Percentiles rank a stretch among this genome's conserved stretches.
Conservation (phyloP, 2,113 vertebrate species). For the Xerus inauris region DNA sequence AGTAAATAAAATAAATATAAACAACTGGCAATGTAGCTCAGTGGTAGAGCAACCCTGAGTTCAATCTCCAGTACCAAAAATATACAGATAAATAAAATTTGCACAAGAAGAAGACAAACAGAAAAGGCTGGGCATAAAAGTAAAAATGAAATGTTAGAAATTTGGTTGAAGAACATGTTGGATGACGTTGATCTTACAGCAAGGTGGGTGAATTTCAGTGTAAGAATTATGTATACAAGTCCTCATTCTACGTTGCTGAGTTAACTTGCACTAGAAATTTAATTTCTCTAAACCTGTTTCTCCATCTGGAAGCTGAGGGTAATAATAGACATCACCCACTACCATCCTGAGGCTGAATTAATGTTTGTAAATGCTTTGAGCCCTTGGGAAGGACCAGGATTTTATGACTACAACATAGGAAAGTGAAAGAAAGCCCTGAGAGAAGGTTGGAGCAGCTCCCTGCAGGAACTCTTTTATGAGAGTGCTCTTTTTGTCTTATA, state of each 20-base stretch:
- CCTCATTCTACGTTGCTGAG: background rate
- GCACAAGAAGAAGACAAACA: background rate
- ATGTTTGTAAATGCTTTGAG: slow-evolving; percentile 45
- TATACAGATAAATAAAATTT: background rate
- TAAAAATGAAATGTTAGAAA: background rate
- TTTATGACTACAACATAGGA: slow-evolving; percentile 32
- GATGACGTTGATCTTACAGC: background rate
- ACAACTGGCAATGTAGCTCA: too few species aligned
- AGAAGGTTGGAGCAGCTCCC: background rate
- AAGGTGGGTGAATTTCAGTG: background rate
- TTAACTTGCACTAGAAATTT: slow-evolving; percentile 20
- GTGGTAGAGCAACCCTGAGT: too few species aligned
- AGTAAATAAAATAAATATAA: too few species aligned
- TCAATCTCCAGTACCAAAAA: too few species aligned
- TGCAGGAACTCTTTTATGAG: background rate
- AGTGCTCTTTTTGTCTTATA: slow-evolving; percentile 60
- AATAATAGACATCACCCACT: background rate
- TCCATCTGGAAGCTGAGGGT: background rate
- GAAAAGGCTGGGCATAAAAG: background rate
- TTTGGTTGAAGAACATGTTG: background rate
- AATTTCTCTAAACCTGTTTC: slow-evolving; percentile 2
- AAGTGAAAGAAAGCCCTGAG: slow-evolving; percentile 21
- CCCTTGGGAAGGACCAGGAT: background rate
- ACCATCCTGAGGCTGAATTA: background rate
- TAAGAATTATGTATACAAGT: background rate